Conservation (phyloP, 1,140 invertebrate genomes). For the Hesperophylax magnus region DNA sequence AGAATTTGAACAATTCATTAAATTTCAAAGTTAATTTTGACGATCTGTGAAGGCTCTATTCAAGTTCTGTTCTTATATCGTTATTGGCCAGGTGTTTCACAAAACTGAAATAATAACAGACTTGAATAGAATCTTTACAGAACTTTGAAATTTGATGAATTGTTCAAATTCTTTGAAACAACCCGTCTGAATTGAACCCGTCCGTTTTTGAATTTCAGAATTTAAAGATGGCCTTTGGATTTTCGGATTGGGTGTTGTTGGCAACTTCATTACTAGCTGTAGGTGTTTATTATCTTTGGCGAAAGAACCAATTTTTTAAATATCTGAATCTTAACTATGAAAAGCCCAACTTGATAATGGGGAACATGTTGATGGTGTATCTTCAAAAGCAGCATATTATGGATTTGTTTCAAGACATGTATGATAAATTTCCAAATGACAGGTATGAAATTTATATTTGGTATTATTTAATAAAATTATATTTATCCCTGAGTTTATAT, state of each 20-base stretch:
- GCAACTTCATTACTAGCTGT: neutral
- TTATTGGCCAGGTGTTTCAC: no score
- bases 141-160: no score
- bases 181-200: no score
- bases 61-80: no score
- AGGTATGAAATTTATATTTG: neutral
- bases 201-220: neutral
- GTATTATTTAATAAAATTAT: no score
- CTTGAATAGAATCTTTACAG: no score
- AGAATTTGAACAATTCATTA: no score
- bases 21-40: no score
- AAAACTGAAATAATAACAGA: no score
- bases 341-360: neutral
- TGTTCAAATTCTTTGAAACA: no score
- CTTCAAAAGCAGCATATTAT: neutral
- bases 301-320: conserved; percentile 14
- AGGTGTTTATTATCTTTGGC: conserved; percentile 1
- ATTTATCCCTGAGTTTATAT: no score
- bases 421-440: conserved; percentile 7
- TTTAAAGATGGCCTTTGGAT: conserved; percentile 3
- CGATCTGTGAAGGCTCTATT: no score
- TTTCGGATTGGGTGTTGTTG: neutral
- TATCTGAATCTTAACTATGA: neutral
- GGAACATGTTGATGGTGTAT: neutral
- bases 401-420: neutral